Evolutionary conservation across 1,140 invertebrate species (phyloP).

Genomic region (Copidosoma floridanum): DNA sequence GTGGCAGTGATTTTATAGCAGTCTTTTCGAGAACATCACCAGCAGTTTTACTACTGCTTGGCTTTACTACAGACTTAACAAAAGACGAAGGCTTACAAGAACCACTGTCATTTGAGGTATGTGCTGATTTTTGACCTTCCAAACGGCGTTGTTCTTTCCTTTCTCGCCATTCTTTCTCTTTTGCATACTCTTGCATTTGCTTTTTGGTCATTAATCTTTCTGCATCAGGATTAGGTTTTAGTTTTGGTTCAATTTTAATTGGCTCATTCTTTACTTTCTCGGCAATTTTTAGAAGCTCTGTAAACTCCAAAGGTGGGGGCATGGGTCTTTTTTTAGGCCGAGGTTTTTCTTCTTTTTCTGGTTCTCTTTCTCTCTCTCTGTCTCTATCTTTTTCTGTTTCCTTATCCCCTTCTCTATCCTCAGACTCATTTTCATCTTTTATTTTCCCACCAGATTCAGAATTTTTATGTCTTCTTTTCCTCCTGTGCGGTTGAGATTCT

Average conservation of each 20-base stretch:
- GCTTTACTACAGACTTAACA: neutral
- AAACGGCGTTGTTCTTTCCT: slow-evolving; percentile 50
- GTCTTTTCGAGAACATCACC: neutral
- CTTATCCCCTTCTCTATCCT: slow-evolving; percentile 33
- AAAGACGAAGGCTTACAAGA: neutral
- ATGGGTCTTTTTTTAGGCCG: slow-evolving; percentile 60
- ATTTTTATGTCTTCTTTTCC: slow-evolving; percentile 60
- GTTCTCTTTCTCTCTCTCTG: slow-evolving; percentile 34
- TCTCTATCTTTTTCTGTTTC: slow-evolving; percentile 13
- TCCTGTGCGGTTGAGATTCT: slow-evolving; percentile 65
- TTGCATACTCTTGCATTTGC: slow-evolving; percentile 71
- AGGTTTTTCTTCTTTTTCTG: slow-evolving; percentile 55
- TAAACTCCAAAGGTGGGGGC: slow-evolving; percentile 74
- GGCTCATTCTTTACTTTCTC: slow-evolving; percentile 82
- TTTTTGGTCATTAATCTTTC: slow-evolving; percentile 76
- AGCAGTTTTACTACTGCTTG: neutral
- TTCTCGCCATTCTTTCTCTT: slow-evolving; percentile 58
- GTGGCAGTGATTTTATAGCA: slow-evolving; percentile 9
- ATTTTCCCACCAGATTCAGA: slow-evolving; percentile 15
- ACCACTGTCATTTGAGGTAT: slow-evolving; percentile 8
- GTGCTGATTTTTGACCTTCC: neutral
- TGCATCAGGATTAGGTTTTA: slow-evolving; percentile 61
- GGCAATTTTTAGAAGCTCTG: slow-evolving; percentile 73
- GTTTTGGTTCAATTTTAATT: slow-evolving; percentile 62
- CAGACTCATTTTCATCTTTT: slow-evolving; percentile 20